phyloP scores from a whole-genome alignment of 2,113 vertebrate genomes.

The Mandrillus leucophaeus region DNA sequence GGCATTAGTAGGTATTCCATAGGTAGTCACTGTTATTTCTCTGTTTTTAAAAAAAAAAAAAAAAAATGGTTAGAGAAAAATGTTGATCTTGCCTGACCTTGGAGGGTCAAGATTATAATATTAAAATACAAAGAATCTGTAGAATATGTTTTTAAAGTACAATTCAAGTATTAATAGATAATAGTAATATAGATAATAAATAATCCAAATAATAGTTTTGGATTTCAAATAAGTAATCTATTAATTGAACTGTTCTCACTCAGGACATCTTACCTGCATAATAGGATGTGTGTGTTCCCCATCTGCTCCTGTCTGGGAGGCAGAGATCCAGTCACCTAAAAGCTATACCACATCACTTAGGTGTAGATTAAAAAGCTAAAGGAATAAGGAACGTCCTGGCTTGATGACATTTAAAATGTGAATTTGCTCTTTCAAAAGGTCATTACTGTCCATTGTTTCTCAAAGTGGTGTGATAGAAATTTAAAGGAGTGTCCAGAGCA shows the following conservation, averaged over 20 bases:
- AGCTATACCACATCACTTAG: neutral
- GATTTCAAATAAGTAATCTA: neutral
- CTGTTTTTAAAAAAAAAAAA: neutral
- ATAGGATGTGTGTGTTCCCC: neutral
- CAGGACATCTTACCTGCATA: neutral
- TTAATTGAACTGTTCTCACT: neutral
- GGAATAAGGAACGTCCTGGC: neutral
- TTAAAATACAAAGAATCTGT: neutral
- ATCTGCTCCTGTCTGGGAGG: neutral
- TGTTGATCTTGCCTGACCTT: neutral
- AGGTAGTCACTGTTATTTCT: neutral
- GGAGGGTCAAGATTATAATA: neutral
- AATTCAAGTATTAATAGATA: neutral
- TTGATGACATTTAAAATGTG: constrained; percentile 37
- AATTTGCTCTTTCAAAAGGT: constrained; percentile 28
- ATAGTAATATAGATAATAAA: neutral
- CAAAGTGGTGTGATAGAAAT: neutral
- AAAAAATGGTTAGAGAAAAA: neutral
- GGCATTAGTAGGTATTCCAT: neutral
- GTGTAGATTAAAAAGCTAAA: neutral
- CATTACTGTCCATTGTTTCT: neutral
- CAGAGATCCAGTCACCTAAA: neutral
- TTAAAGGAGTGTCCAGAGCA: neutral
- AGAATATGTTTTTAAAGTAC: neutral
- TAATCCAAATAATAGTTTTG: neutral